Evolutionary conservation across 2,797 vertebrate genomes (phyloP).

Genomic region (Oreortyx pictus): DNA sequence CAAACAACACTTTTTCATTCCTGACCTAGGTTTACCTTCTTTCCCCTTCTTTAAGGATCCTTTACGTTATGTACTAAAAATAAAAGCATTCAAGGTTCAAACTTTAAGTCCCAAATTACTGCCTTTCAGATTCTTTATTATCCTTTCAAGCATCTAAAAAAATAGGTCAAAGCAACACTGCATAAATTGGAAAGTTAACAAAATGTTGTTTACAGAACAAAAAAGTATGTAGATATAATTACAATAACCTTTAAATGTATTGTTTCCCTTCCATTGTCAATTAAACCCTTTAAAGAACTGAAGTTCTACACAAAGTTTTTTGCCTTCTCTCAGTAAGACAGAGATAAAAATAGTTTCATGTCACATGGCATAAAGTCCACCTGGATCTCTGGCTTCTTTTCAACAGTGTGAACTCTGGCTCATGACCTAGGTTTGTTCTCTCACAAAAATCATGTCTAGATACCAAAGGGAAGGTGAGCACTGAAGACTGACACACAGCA

Average conservation of each 20-base stretch:
- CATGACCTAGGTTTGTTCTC: neutral
- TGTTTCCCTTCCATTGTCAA: constrained; percentile 53
- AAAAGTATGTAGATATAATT: constrained; percentile 68
- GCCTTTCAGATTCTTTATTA: constrained; percentile 71
- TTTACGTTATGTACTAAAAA: constrained; percentile 68
- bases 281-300: constrained; percentile 51
- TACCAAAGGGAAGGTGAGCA: neutral
- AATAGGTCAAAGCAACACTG: constrained; percentile 59
- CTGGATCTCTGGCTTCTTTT: neutral
- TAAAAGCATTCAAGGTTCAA: constrained; percentile 57
- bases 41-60: neutral
- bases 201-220: constrained; percentile 65
- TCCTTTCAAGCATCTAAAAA: constrained; percentile 71
- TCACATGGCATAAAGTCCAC: neutral
- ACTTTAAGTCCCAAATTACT: constrained; percentile 74
- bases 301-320: neutral
- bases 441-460: neutral
- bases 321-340: neutral
- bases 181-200: constrained; percentile 72
- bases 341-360: neutral
- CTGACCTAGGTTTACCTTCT: constrained; percentile 41
- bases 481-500: constrained; percentile 37
- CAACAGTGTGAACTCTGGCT: neutral
- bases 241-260: constrained; percentile 49
- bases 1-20: constrained; percentile 57